A percentile compares a stretch with the other conserved stretches of the same genome.
Conservation (phyloP, 1,140 invertebrate genomes). For the Dysdera silvatica region DNA sequence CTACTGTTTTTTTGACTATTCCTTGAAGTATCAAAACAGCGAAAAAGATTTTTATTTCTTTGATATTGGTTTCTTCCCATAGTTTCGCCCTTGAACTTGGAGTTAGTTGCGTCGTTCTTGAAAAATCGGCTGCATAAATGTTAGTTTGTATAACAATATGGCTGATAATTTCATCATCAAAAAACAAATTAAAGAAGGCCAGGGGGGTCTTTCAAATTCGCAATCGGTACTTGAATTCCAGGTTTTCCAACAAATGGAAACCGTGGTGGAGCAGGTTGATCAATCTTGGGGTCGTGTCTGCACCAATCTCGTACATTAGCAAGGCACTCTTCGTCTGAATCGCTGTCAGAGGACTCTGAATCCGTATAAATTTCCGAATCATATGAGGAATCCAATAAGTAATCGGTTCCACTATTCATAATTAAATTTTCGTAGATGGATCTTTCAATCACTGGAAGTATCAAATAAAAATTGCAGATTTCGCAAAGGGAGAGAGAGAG, state of each 20-base stretch:
- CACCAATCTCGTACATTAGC: background rate
- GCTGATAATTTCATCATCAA: background rate
- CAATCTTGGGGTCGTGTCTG: background rate
- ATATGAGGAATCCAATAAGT: background rate
- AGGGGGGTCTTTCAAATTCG: background rate
- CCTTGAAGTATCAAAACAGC: background rate
- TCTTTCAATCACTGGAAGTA: too few relatives aligned
- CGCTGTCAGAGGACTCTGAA: background rate
- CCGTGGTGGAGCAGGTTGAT: background rate
- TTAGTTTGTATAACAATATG: background rate
- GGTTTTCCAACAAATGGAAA: background rate
- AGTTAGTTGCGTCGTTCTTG: background rate
- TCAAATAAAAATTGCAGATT: too few relatives aligned
- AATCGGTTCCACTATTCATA: too few relatives aligned
- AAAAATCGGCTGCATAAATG: background rate
- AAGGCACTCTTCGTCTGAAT: background rate
- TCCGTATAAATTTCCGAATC: background rate
- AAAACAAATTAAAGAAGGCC: background rate
- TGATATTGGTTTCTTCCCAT: background rate
- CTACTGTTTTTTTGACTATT: background rate
- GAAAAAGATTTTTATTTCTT: background rate
- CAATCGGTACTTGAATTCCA: background rate
- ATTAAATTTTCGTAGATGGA: too few relatives aligned
- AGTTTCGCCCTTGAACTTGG: background rate
- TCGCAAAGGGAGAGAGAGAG: too few relatives aligned